phyloP scores from a whole-genome alignment of 1,140 invertebrate genomes.

The Samia ricini region DNA sequence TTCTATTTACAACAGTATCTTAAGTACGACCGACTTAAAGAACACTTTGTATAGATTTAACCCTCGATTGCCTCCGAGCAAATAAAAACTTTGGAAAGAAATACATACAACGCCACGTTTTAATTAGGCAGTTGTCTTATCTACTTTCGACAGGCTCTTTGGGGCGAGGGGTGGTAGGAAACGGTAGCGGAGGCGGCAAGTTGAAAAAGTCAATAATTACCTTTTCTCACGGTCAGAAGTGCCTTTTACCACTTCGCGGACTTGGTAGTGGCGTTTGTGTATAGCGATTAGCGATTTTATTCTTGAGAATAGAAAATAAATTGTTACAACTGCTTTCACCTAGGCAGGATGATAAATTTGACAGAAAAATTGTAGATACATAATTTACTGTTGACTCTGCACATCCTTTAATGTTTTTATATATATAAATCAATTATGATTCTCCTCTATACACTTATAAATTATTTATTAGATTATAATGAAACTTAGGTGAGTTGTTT shows the following conservation, averaged over 20 bases:
- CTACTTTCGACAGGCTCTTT: conserved; percentile 39
- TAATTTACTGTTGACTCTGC: too few relatives aligned
- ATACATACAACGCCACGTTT: conserved; percentile 33
- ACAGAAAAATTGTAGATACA: too few relatives aligned
- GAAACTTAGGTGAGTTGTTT: too few relatives aligned
- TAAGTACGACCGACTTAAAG: background rate
- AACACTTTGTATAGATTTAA: background rate
- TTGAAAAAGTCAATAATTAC: conserved; percentile 59
- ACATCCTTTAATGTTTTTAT: too few relatives aligned
- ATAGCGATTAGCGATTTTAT: background rate
- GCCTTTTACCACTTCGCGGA: conserved; percentile 33
- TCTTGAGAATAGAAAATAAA: background rate
- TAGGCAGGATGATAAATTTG: too few relatives aligned
- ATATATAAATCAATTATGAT: too few relatives aligned
- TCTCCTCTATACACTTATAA: too few relatives aligned
- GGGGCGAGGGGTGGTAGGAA: conserved; percentile 1
- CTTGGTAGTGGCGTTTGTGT: conserved; percentile 6
- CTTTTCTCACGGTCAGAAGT: conserved; percentile 49
- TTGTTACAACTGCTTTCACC: background rate
- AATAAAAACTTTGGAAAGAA: conserved; percentile 33
- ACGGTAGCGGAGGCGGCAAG: conserved; percentile 16
- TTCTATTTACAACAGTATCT: too few relatives aligned
- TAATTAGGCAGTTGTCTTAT: conserved; percentile 49
- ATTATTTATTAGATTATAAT: too few relatives aligned
- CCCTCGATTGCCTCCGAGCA: conserved; percentile 10